These are phyloP conservation scores for Agrochola litura DNA, from an alignment of 2,888 invertebrate species.

Conservation along the genomic window DNA sequence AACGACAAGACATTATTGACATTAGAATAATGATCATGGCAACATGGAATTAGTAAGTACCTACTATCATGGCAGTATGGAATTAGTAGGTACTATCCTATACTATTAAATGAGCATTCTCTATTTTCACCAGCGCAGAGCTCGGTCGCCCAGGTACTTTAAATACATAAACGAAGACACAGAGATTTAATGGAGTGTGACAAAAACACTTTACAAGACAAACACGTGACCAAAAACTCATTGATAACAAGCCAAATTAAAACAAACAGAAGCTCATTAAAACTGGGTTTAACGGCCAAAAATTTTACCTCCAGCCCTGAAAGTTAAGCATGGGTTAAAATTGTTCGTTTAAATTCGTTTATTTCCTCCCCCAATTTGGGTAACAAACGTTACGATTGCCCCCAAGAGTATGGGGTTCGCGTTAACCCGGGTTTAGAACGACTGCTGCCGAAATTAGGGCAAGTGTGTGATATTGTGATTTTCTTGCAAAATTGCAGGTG, in stretches of 20 bases:
- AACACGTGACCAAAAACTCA: slow-evolving; percentile 43
- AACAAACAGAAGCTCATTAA: slow-evolving; percentile 80
- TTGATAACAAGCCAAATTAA: slow-evolving; percentile 70
- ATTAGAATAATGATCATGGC: no score
- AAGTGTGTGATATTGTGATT: slow-evolving; percentile 69
- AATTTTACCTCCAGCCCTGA: slow-evolving; percentile 75
- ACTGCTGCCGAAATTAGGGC: slow-evolving; percentile 79
- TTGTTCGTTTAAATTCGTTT: slow-evolving; percentile 88
- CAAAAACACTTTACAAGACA: background rate
- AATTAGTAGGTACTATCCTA: no score
- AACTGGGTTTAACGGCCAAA: slow-evolving; percentile 73
- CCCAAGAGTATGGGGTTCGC: slow-evolving; percentile 82
- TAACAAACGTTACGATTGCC: slow-evolving; percentile 84
- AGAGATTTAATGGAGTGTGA: background rate
- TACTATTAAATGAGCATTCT: no score
- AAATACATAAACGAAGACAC: background rate
- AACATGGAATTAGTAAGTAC: no score
- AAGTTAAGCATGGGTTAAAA: slow-evolving; percentile 86
- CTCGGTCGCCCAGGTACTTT: no score
- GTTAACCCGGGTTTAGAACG: slow-evolving; percentile 79
- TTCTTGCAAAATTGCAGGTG: slow-evolving; percentile 51
- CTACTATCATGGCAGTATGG: no score
- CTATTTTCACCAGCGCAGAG: no score
- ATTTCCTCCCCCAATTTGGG: slow-evolving; percentile 80
- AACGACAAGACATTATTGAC: no score